These are phyloP conservation scores for Nomada flava DNA, from an alignment of 2,888 invertebrate genomes.

Conservation along the genomic window DNA sequence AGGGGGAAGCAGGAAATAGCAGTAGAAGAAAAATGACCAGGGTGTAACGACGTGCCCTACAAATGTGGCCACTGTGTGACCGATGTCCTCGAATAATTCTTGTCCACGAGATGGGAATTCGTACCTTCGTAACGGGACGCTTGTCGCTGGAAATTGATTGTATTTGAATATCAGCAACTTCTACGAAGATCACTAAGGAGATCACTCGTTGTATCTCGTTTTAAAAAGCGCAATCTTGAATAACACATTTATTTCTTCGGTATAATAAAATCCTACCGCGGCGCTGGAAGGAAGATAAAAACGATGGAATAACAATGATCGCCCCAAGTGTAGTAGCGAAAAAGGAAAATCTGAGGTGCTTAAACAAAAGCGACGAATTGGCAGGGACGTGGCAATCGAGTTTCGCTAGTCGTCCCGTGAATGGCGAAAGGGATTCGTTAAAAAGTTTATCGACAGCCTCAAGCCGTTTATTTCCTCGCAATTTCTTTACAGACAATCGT, in stretches of 20 bases:
- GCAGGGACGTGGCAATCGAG: slow-evolving; percentile 36
- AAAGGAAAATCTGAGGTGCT: slow-evolving; percentile 1
- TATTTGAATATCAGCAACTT: background rate
- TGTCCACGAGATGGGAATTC: slow-evolving; percentile 40
- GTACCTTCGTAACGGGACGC: background rate
- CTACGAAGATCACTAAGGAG: background rate
- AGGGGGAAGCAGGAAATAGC: slow-evolving; percentile 42
- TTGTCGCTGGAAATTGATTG: slow-evolving; percentile 20
- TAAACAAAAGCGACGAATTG: background rate
- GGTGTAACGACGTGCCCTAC: slow-evolving; percentile 53
- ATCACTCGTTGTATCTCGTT: background rate
- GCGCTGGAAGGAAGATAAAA: background rate
- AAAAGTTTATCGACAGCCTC: slow-evolving; percentile 70
- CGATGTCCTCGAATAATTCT: slow-evolving; percentile 58
- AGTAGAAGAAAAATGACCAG: slow-evolving; percentile 67
- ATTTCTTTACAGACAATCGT: slow-evolving; percentile 65
- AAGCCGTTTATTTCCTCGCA: slow-evolving; percentile 60
- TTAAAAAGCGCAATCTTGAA: background rate
- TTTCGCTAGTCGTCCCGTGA: slow-evolving; percentile 2
- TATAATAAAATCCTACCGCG: too few relatives aligned
- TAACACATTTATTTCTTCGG: too few relatives aligned
- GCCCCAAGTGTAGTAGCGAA: background rate
- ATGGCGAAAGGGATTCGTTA: slow-evolving; percentile 65
- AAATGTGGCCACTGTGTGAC: slow-evolving; percentile 55
- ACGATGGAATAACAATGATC: slow-evolving; percentile 5